Conservation (phyloP, 2,888 invertebrate genomes). For the Lagria hirta region DNA sequence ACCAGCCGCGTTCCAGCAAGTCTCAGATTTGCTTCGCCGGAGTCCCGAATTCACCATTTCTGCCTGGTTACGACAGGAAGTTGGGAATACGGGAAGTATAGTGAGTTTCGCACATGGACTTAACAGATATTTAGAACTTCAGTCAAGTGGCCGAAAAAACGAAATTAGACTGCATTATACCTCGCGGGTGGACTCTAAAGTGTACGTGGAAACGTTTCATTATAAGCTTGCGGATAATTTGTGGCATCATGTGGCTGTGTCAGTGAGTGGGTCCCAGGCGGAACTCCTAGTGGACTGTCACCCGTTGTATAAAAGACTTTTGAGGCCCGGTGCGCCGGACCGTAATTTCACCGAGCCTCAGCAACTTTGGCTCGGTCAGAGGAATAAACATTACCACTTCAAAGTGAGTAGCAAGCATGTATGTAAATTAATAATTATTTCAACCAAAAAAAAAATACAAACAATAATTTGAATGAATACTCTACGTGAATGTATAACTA, state of each 20-base stretch:
- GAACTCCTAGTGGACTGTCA: constrained; percentile 86
- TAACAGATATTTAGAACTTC: constrained; percentile 80
- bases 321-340: constrained; percentile 70
- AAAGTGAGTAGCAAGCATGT: constrained; percentile 69
- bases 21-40: constrained; percentile 67
- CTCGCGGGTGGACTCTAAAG: constrained; percentile 63
- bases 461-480: no score
- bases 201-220: constrained; percentile 83
- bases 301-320: constrained; percentile 77
- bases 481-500: no score
- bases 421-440: no score
- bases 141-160: constrained; percentile 85
- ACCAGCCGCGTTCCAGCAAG: constrained; percentile 66
- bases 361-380: constrained; percentile 85
- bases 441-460: no score
- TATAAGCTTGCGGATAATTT: constrained; percentile 83
- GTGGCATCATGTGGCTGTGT: constrained; percentile 85
- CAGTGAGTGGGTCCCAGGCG: constrained; percentile 80
- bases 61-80: constrained; percentile 76
- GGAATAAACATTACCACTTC: constrained; percentile 83
- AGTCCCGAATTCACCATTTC: constrained; percentile 80
- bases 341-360: constrained; percentile 74
- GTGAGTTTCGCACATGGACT: constrained; percentile 80
- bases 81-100: constrained; percentile 79
- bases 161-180: constrained; percentile 84